Base-by-base conservation (phyloP, 2,113 vertebrate species). In the Climacteris rufus region DNA sequence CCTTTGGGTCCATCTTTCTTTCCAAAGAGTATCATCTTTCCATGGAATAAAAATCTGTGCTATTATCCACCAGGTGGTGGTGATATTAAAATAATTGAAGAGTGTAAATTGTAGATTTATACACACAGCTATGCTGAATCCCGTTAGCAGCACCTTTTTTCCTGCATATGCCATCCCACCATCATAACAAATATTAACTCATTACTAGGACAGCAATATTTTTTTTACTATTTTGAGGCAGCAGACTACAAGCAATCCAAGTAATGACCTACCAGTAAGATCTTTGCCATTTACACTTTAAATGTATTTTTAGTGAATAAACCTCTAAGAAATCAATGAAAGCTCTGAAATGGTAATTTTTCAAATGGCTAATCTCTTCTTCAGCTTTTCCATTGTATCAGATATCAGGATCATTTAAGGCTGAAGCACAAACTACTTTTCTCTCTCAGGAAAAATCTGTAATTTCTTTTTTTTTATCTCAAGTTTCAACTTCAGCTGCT, bases 341-440 rank as follows among this genome's bases (percentile, higher is more conserved):
- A 87, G 40, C 50, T 72, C 78, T 87, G 64, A 91, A 89, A 96
- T 90, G 75, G 81, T 79, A 35, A 76, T 95, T 97, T 97, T 96
- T 97, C 83, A 96, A 91, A 57, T 81, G 33, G 45, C 66, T 94
- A 93, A 93, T 96, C 89, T 94, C 53, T 78, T 88, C 65, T 79
- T 89, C 79, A 68, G 52, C 37, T 96, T 93, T 95, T 85, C 63
- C 13, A 44, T 91, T 86, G 52, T 90, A 94, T 80, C 91, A 91
- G 94, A 79, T 93, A 89, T 78, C 21, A 59, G 63, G 37, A 94
- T 94, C 60, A 52, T 53, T 88, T 93, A 69, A 93, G 65, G 23
- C 75, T 94, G 57, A 93, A 65, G 71, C 59, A 83, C 17, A 79
- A 71, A 86, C 76, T 93, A 17, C 74, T 92, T 93, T 94, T 79